Percentiles rank a stretch among this genome's conserved stretches.
Conservation (phyloP, 2,888 invertebrate genomes). For the Neoscelio sp. region DNA sequence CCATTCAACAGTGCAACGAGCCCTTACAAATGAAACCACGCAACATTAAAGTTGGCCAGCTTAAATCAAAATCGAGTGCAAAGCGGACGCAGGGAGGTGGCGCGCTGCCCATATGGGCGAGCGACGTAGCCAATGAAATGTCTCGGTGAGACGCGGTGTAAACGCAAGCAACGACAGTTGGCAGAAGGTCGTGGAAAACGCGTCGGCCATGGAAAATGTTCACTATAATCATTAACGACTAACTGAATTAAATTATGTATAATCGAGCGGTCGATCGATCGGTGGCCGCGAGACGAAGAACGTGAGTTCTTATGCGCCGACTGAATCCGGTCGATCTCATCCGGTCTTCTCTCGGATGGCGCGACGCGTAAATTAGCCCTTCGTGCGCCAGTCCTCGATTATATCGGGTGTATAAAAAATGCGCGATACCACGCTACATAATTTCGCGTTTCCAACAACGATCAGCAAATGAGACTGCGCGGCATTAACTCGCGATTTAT, state of each 20-base stretch:
- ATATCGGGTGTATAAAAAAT: conserved; percentile 63
- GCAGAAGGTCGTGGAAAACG: conserved; percentile 63
- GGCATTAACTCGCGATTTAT: conserved; percentile 54
- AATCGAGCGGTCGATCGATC: conserved; percentile 75
- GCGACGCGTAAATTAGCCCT: conserved; percentile 66
- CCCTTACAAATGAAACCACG: conserved; percentile 65
- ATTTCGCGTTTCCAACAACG: conserved; percentile 50
- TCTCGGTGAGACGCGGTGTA: conserved; percentile 54
- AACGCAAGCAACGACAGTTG: conserved; percentile 22
- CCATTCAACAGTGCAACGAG: conserved; percentile 26
- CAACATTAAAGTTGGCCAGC: conserved; percentile 70
- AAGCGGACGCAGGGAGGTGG: conserved; percentile 73
- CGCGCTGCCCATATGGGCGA: conserved; percentile 75
- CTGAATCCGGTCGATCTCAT: conserved; percentile 72
- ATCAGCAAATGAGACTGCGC: conserved; percentile 28
- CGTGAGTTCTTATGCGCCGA: conserved; percentile 73
- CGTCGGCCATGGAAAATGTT: conserved; percentile 58
- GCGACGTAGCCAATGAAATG: conserved; percentile 71
- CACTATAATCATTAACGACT: conserved; percentile 79
- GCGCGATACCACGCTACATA: conserved; percentile 34
- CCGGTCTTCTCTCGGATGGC: conserved; percentile 59
- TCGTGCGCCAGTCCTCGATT: conserved; percentile 56
- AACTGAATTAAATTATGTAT: conserved; percentile 81
- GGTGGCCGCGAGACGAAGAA: conserved; percentile 71
- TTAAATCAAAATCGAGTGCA: conserved; percentile 71